These are phyloP conservation scores for Hormaphis cornu DNA, from an alignment of 1,140 invertebrate genomes.

Conservation along the genomic window DNA sequence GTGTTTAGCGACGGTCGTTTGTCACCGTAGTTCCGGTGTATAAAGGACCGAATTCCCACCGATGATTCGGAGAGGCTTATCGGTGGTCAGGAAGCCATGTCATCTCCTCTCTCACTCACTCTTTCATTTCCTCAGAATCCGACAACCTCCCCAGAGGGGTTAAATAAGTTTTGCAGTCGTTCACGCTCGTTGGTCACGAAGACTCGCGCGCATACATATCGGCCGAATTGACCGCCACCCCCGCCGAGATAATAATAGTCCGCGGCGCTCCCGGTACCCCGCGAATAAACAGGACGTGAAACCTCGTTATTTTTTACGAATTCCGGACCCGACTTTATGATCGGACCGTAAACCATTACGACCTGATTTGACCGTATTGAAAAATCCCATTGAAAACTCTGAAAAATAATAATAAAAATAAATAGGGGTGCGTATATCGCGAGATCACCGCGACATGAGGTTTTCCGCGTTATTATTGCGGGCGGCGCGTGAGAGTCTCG, in stretches of 20 bases:
- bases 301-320: constrained; percentile 4
- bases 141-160: not conserved
- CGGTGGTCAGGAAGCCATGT: not conserved
- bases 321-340: constrained; percentile 5
- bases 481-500: too few species aligned
- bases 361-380: constrained; percentile 11
- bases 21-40: not conserved
- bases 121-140: too few species aligned
- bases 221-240: not conserved
- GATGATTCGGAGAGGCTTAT: not conserved
- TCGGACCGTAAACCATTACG: not conserved
- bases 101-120: too few species aligned
- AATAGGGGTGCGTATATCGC: not conserved
- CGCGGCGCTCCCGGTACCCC: not conserved
- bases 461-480: too few species aligned
- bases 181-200: not conserved
- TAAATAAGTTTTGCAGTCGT: too few species aligned
- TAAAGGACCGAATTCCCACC: not conserved
- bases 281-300: not conserved
- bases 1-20: not conserved
- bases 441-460: too few species aligned
- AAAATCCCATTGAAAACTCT: constrained; percentile 7
- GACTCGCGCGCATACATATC: not conserved
- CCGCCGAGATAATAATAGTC: not conserved
- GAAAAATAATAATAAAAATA: not conserved